Conservation (phyloP, 2,797 vertebrate genomes). For the Lagorchestes hirsutus region DNA sequence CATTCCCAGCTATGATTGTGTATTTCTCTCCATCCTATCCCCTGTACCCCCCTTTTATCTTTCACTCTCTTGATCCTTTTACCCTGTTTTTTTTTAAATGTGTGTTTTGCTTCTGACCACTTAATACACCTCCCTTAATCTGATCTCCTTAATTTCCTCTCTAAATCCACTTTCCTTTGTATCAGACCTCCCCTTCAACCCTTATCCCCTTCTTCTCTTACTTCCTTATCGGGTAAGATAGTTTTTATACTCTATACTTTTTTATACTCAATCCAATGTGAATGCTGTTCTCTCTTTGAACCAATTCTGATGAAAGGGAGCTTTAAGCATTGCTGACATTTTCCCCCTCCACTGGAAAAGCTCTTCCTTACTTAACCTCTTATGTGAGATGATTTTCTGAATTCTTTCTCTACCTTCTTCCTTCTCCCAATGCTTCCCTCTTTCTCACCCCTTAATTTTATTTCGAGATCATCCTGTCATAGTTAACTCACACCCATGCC, state of each 20-base stretch:
- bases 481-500: background rate
- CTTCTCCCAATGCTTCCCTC: background rate
- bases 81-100: background rate
- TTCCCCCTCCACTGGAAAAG: background rate
- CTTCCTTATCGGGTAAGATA: background rate
- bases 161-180: background rate
- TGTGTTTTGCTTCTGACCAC: background rate
- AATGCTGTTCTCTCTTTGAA: background rate
- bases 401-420: background rate
- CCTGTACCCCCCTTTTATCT: too few species aligned
- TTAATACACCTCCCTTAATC: background rate
- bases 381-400: background rate
- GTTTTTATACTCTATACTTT: background rate
- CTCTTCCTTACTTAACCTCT: background rate
- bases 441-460: background rate
- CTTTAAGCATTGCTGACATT: background rate
- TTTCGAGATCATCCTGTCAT: background rate
- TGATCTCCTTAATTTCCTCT: background rate
- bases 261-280: background rate
- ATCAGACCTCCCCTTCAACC: background rate
- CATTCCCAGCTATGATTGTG: background rate
- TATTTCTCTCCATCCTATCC: too few species aligned
- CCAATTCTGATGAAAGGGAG: background rate
- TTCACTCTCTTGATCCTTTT: too few species aligned
- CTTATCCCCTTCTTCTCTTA: background rate